phyloP scores from a whole-genome alignment of 2,113 vertebrate genomes.

The Chionodraco myersi region DNA sequence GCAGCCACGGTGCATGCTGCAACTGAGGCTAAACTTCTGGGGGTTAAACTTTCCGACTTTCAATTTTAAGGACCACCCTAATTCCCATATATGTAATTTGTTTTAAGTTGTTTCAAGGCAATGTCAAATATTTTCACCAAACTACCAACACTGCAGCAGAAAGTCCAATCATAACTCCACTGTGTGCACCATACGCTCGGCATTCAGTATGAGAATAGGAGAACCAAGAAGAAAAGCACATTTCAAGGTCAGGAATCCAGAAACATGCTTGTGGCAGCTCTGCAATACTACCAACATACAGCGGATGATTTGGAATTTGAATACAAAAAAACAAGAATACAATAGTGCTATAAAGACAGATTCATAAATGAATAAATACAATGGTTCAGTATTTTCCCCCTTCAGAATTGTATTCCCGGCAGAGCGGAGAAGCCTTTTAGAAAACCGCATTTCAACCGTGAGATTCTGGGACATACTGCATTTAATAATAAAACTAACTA shows the following conservation, averaged over 20 bases:
- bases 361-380: slow-evolving; percentile 25
- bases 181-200: background rate
- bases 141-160: slow-evolving; percentile 22
- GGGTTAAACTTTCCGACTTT: no score
- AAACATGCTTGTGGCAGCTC: slow-evolving; percentile 1
- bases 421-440: slow-evolving; percentile 21
- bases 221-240: slow-evolving; percentile 28
- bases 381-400: slow-evolving; percentile 4
- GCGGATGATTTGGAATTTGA: slow-evolving; percentile 23
- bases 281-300: slow-evolving; percentile 14
- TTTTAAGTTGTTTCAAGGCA: background rate
- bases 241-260: slow-evolving; percentile 55
- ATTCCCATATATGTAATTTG: no score
- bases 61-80: no score
- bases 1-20: no score
- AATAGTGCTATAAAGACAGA: slow-evolving; percentile 2
- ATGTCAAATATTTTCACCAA: slow-evolving; percentile 26
- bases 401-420: slow-evolving; percentile 14
- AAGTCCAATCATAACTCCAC: slow-evolving; percentile 32
- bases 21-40: no score
- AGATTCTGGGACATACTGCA: slow-evolving; percentile 50
- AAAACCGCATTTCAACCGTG: slow-evolving; percentile 25
- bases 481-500: slow-evolving; percentile 61
- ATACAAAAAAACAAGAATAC: slow-evolving; percentile 18
- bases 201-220: slow-evolving; percentile 35